Base-by-base conservation (phyloP, 2,797 vertebrate species). In the Gobio occitaniae region DNA sequence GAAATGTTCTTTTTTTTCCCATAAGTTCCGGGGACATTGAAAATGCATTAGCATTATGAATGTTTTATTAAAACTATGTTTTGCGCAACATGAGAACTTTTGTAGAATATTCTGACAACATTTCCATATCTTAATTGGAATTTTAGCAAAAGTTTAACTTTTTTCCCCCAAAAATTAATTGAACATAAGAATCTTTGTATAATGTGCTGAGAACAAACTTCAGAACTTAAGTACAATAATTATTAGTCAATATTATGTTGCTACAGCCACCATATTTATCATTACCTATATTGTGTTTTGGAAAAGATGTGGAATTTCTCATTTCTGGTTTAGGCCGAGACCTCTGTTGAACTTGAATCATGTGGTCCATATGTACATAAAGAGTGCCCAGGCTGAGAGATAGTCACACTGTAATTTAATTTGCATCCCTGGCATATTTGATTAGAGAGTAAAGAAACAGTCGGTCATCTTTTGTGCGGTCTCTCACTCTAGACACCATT, bases 371-470 rank as follows among this genome's bases (percentile, higher is more conserved):
- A 52, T 47, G 32, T 25, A 15, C 61, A 50, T 83, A 66, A 86
- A 77, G 76, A 61, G 56, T 56, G 6, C 29, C 74, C 75, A 68
- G 68, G 21, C 38, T 47, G n/a, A 17, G 84, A 61, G n/a, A 69
- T 32, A 59, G 59, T 48, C 61, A 44, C 61, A 29, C 44, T 86
- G 81, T 87, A 87, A 90, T 90, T 82, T 78, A 50, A 86, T 91
- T 88, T 87, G 76, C 66, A 56, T 69, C 75, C 59, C 50, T 78
- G 48, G 19, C 66, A 85, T 86, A 92, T 92, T 68, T 80, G 63
- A 88, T 90, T 82, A 90, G 89, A 59, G 68, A 65, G 85, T 59
- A 74, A 44, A 63, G 85, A 59, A 68, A 52, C 19, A 29, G 69
- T 82, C 36, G 4, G 76, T 50, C 17, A 29, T 66, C 19, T 16